Base-by-base conservation (phyloP, 2,888 invertebrate species). In the Drosophila fungiperda region DNA sequence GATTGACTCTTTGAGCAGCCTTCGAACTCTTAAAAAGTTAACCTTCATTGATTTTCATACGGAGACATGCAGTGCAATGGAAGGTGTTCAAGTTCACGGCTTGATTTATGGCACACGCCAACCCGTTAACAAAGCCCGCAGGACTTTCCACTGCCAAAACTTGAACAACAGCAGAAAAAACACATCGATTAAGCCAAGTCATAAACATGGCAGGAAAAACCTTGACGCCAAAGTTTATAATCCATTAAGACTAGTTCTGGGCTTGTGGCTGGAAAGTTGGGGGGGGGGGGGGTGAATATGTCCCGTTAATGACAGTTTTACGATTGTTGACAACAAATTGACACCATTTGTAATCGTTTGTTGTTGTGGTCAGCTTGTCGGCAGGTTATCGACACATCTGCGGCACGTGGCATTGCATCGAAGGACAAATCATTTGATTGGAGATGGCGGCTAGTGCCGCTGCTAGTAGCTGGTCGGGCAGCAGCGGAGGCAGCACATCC, bases 381-480 rank as follows among this genome's bases (percentile, higher is more conserved):
- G 17, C 70, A 86, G 86, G 74, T 67, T 74, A 80, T 79, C 85
- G 72, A 54, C 54, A 48, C 23, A 40, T 38, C 36, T 15, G 45
- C 32, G 71, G 59, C 90, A 73, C 88, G 90, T 78, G 76, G 49
- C 70, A 60, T 52, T 45, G 49, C 48, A 32, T 29, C 48, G 53
- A 85, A 79, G 82, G 77, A 69, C 77, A 71, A 0, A 49, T 20
- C 77, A 69, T 0, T 53, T 12, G 68, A 48, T 35, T 15, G 36
- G 65, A 73, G 64, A 92, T 90, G 90, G 87, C 87, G 62, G 61
- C 86, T 38, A 88, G 74, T 45, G 89, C 81, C 45, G 81, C 80
- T 60, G 90, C 77, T 23, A 80, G 71, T 67, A 91, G 89, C 82
- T 93, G 92, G 93, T 93, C 93, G 49, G 93, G 93, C 72, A 92